These are phyloP conservation scores for Camptogramma bilineatum DNA, from an alignment of 2,888 invertebrate species.

Conservation along the genomic window DNA sequence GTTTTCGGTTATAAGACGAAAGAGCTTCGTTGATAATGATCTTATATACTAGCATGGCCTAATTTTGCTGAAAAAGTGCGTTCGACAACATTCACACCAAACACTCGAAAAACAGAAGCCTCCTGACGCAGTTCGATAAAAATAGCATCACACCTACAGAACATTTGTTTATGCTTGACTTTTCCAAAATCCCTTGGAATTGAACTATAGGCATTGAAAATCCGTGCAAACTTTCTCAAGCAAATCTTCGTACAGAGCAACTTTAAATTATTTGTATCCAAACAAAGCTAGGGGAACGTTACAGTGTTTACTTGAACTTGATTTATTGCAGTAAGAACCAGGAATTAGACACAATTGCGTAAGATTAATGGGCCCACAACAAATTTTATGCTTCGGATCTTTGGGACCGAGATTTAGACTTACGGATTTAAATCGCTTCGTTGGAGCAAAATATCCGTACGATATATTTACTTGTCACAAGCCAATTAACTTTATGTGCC, in stretches of 20 bases:
- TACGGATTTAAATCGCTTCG: constrained; percentile 11
- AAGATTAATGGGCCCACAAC: constrained; percentile 73
- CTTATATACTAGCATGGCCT: no score
- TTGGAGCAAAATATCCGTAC: not conserved
- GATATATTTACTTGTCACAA: not conserved
- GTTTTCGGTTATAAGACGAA: no score
- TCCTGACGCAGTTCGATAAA: no score
- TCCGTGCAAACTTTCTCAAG: constrained; percentile 30
- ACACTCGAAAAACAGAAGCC: no score
- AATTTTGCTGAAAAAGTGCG: no score
- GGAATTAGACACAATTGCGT: constrained; percentile 75
- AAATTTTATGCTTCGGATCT: constrained; percentile 66
- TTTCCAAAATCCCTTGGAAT: no score
- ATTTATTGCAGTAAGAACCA: constrained; percentile 72
- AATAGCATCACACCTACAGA: no score
- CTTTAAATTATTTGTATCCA: constrained; percentile 43
- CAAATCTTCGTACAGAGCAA: constrained; percentile 38
- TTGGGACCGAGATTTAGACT: constrained; percentile 53
- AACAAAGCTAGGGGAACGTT: constrained; percentile 38
- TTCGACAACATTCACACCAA: no score
- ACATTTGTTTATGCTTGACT: no score
- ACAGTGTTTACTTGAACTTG: constrained; percentile 59
- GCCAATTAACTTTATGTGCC: not conserved
- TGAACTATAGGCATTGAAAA: constrained; percentile 2
- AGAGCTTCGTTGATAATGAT: no score